Conservation (phyloP, 2,113 vertebrate genomes). For the Hippocampus zosterae region DNA sequence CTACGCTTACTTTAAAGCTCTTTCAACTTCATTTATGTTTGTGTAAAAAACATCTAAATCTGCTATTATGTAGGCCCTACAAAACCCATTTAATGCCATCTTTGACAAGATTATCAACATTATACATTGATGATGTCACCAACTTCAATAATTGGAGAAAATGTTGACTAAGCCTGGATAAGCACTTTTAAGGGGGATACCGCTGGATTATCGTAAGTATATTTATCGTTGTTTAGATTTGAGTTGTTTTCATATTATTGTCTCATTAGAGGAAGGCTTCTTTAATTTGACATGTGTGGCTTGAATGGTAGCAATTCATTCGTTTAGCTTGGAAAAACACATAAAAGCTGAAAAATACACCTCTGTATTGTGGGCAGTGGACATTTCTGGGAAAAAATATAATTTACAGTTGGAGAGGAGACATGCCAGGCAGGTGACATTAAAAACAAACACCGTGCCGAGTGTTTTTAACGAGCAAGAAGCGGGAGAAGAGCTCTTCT, state of each 20-base stretch:
- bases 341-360: no score
- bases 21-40: slow-evolving; percentile 64
- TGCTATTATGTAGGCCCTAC: slow-evolving; percentile 67
- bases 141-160: slow-evolving; percentile 72
- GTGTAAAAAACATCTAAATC: slow-evolving; percentile 67
- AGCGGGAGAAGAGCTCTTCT: no score
- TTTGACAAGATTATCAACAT: slow-evolving; percentile 75
- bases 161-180: slow-evolving; percentile 65
- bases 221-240: slow-evolving; percentile 32
- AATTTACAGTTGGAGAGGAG: no score
- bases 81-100: slow-evolving; percentile 73
- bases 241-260: slow-evolving; percentile 34
- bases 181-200: slow-evolving; percentile 60
- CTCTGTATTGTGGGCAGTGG: no score
- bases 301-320: no score
- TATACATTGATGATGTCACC: slow-evolving; percentile 74
- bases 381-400: no score
- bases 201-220: slow-evolving; percentile 55
- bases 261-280: neutral
- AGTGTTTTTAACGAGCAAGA: no score
- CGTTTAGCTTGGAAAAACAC: no score
- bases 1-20: slow-evolving; percentile 70
- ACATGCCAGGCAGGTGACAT: no score
- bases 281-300: no score
- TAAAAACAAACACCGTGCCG: no score